Evolutionary conservation across 2,797 vertebrate genomes (phyloP).

Genomic region (Heliangelus exortis): DNA sequence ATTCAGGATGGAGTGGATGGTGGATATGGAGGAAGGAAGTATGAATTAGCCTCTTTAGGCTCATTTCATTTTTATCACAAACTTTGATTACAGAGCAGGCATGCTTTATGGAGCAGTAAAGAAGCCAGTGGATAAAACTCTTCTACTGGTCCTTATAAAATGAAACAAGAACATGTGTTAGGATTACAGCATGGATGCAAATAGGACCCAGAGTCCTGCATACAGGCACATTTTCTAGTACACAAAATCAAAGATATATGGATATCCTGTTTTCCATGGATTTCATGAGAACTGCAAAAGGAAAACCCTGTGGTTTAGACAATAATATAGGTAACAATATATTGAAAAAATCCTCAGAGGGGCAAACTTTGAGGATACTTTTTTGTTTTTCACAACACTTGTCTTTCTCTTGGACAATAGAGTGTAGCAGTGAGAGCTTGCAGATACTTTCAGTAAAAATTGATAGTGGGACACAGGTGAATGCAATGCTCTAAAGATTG

Average conservation of each 20-base stretch:
- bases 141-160: slow-evolving; percentile 56
- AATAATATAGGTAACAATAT: not conserved
- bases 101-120: slow-evolving; percentile 47
- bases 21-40: not conserved
- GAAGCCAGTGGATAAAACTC: slow-evolving; percentile 12
- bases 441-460: slow-evolving; percentile 38
- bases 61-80: not conserved
- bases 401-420: not conserved
- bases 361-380: not conserved
- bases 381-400: slow-evolving; percentile 1
- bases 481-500: not conserved
- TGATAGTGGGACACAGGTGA: slow-evolving; percentile 2
- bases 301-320: not conserved
- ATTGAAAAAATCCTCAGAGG: not conserved
- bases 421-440: not conserved
- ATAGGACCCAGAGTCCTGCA: not conserved
- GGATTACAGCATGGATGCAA: slow-evolving; percentile 26
- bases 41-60: slow-evolving; percentile 10
- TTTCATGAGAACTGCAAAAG: not conserved
- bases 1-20: not conserved
- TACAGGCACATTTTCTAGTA: not conserved
- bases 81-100: slow-evolving; percentile 34
- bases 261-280: not conserved
- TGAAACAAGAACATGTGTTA: slow-evolving; percentile 62
- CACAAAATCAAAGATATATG: not conserved